Conservation (phyloP, 2,888 invertebrate genomes). For the Calliscelio sp. region DNA sequence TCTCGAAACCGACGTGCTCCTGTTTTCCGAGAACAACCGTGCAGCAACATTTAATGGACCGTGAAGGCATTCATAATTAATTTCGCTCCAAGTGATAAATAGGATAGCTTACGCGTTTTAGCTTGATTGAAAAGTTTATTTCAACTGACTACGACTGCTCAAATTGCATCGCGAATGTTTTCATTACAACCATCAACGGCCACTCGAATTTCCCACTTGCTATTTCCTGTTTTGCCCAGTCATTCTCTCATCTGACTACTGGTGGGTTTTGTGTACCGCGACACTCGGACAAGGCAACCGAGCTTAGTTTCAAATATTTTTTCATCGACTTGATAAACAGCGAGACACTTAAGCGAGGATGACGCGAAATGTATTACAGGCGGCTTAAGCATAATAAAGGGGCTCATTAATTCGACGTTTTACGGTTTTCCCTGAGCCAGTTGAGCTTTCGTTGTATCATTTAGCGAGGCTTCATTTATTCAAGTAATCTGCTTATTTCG, state of each 20-base stretch:
- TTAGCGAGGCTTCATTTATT: slow-evolving; percentile 57
- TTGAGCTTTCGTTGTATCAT: slow-evolving; percentile 59
- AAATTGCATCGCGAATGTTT: slow-evolving; percentile 51
- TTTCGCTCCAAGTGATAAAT: slow-evolving; percentile 56
- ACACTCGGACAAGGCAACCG: slow-evolving; percentile 8
- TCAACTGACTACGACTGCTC: slow-evolving; percentile 19
- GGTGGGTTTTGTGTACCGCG: not conserved
- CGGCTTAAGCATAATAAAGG: slow-evolving; percentile 64
- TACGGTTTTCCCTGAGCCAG: slow-evolving; percentile 38
- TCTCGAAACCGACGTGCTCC: not conserved
- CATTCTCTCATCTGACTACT: not conserved
- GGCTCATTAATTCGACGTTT: slow-evolving; percentile 59
- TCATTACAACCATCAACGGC: slow-evolving; percentile 33
- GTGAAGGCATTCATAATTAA: slow-evolving; percentile 64
- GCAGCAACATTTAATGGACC: slow-evolving; percentile 63
- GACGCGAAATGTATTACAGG: slow-evolving; percentile 53
- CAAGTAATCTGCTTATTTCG: slow-evolving; percentile 62
- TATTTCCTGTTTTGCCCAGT: not conserved
- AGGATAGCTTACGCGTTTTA: slow-evolving; percentile 50
- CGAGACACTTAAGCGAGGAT: slow-evolving; percentile 49
- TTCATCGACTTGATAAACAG: slow-evolving; percentile 57
- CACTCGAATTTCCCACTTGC: not conserved
- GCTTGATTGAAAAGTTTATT: slow-evolving; percentile 62
- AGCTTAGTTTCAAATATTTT: slow-evolving; percentile 51
- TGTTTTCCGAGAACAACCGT: slow-evolving; percentile 36